Percentiles rank a stretch among this genome's conserved stretches.
These are phyloP conservation scores for Mesorhabditis spiculigera DNA, from an alignment of 2,888 invertebrate species.

Conservation along the genomic window DNA sequence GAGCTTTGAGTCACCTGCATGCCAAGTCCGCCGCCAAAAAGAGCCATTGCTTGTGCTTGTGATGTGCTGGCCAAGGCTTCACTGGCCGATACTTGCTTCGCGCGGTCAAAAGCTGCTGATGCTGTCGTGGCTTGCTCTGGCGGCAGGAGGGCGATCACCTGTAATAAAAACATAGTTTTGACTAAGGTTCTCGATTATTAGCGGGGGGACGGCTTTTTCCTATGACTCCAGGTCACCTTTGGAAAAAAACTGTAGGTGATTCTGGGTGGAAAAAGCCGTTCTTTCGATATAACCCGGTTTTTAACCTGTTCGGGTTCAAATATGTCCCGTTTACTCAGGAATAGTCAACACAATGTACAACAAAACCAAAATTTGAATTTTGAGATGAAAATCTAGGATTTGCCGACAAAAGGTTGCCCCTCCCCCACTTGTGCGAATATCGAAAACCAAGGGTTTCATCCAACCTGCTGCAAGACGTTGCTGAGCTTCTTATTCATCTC, in stretches of 20 bases:
- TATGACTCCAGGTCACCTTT: not conserved
- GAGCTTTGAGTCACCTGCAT: not conserved
- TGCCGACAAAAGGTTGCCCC: no score
- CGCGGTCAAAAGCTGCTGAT: conserved; percentile 88
- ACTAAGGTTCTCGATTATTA: conserved; percentile 19
- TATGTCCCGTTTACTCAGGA: no score
- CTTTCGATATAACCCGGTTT: not conserved
- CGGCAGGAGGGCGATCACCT: conserved; percentile 89
- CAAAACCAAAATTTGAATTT: no score
- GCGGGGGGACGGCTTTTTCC: not conserved
- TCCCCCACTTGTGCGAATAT: no score
- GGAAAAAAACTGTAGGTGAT: not conserved
- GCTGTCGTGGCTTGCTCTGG: conserved; percentile 95
- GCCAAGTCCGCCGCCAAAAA: not conserved
- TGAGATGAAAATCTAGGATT: no score
- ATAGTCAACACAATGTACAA: no score
- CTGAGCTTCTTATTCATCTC: conserved; percentile 95
- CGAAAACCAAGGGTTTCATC: no score
- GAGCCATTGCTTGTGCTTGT: not conserved
- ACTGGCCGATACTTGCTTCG: conserved; percentile 95
- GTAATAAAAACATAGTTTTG: conserved; percentile 64
- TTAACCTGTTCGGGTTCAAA: not conserved
- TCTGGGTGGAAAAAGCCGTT: no score
- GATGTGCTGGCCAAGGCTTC: conserved; percentile 69
- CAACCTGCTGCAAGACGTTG: conserved; percentile 22